Conservation (phyloP, 2,113 vertebrate species). For the human region DNA sequence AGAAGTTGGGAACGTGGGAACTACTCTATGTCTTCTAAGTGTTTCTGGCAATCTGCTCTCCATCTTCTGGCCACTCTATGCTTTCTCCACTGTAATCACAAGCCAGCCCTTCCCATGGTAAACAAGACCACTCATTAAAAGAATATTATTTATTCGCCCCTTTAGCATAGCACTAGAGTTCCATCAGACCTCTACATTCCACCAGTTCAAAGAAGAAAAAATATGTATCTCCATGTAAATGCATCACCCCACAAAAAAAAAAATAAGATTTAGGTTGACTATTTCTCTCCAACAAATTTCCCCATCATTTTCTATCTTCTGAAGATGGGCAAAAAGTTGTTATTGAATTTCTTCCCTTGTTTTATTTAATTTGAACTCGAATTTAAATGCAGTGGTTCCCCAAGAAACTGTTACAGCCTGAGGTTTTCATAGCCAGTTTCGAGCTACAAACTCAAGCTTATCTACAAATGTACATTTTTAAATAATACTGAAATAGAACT, state of each 20-base stretch:
- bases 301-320: neutral
- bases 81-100: neutral
- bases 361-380: conserved; percentile 49
- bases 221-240: neutral
- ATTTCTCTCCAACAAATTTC: neutral
- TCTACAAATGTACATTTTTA: neutral
- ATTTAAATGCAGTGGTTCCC: neutral
- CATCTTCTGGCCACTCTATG: neutral
- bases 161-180: neutral
- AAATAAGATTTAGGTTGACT: neutral
- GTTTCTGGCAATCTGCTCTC: neutral
- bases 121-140: neutral
- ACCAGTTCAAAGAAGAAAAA: neutral
- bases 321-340: conserved; percentile 20
- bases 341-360: neutral
- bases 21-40: neutral
- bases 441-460: conserved; percentile 12
- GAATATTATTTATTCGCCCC: neutral
- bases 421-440: conserved; percentile 1
- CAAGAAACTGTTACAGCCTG: neutral
- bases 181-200: neutral
- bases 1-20: neutral
- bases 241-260: neutral
- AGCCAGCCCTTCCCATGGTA: neutral
- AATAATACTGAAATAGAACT: conserved; percentile 3